A percentile compares a stretch with the other conserved stretches of the same genome.
These are phyloP conservation scores for Xiphophorus couchianus DNA, from an alignment of 2,113 vertebrate species.

Conservation along the genomic window DNA sequence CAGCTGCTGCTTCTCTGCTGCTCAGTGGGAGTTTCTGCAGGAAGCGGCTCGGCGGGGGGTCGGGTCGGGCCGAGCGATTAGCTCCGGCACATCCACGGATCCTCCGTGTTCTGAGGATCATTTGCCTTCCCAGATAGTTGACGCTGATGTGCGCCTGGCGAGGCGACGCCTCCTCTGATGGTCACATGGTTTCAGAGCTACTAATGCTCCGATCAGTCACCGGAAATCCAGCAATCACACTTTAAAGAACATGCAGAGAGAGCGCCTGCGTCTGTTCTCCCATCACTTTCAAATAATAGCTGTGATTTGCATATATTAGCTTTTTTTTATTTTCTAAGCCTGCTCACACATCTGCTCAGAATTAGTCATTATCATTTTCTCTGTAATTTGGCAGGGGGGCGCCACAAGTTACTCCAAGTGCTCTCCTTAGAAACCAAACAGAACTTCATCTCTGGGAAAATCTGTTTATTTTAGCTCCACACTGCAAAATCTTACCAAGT, in stretches of 20 bases:
- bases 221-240: conserved; percentile 41
- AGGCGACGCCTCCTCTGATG: conserved; percentile 21
- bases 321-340: conserved; percentile 18
- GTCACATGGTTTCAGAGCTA: neutral
- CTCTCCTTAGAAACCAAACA: conserved; percentile 24
- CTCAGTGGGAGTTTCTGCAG: conserved; percentile 49
- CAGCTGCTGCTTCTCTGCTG: conserved; percentile 50
- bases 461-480: conserved; percentile 17
- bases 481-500: no score
- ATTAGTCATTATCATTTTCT: conserved; percentile 36
- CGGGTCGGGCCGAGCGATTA: conserved; percentile 14
- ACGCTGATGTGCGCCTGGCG: conserved; percentile 18
- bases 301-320: conserved; percentile 49
- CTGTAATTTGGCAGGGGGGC: conserved; percentile 37
- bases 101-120: conserved; percentile 11
- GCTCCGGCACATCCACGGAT: conserved; percentile 7
- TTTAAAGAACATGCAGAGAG: conserved; percentile 14
- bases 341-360: conserved; percentile 50
- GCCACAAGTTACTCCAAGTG: conserved; percentile 20
- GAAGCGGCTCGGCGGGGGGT: conserved; percentile 21
- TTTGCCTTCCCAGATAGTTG: conserved; percentile 19
- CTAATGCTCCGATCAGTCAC: conserved; percentile 7
- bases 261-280: neutral
- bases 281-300: conserved; percentile 33
- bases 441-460: neutral